Evolutionary conservation across 1,140 invertebrate genomes (phyloP).

Genomic region (Chironomus tepperi): DNA sequence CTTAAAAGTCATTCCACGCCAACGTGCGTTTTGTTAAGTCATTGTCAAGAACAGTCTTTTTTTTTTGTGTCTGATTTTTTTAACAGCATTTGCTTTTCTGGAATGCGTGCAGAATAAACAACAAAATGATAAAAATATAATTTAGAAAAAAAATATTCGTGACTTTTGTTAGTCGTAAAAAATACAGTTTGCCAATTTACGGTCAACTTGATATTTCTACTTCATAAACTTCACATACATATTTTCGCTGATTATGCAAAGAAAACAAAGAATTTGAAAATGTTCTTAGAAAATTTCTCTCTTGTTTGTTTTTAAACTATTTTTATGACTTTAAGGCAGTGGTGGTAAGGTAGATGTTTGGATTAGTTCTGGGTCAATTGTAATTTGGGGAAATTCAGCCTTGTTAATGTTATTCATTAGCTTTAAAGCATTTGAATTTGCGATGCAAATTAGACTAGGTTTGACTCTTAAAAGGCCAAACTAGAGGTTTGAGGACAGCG

Average conservation of each 20-base stretch:
- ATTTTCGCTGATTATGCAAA: neutral
- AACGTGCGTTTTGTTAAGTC: slow-evolving; percentile 5
- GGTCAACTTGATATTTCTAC: neutral
- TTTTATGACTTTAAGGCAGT: no score
- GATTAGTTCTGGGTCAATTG: no score
- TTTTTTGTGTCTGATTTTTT: no score
- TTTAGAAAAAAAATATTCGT: neutral
- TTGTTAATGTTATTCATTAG: no score
- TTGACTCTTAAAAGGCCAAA: no score
- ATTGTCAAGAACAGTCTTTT: slow-evolving; percentile 5
- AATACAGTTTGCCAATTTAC: neutral
- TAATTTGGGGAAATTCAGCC: no score
- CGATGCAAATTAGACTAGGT: no score
- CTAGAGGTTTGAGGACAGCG: no score
- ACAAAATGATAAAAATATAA: neutral
- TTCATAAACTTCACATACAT: neutral
- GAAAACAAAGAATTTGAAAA: neutral
- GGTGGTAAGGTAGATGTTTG: no score
- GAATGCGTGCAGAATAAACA: slow-evolving; percentile 4
- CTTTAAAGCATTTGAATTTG: no score
- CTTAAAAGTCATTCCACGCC: neutral
- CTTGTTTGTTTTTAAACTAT: no score
- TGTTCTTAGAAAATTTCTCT: no score
- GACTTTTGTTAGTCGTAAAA: neutral
- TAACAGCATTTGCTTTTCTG: neutral